Percentiles rank a stretch among this genome's conserved stretches.
Evolutionary conservation across 1,140 invertebrate genomes (phyloP).

Genomic region (Colletes gigas): DNA sequence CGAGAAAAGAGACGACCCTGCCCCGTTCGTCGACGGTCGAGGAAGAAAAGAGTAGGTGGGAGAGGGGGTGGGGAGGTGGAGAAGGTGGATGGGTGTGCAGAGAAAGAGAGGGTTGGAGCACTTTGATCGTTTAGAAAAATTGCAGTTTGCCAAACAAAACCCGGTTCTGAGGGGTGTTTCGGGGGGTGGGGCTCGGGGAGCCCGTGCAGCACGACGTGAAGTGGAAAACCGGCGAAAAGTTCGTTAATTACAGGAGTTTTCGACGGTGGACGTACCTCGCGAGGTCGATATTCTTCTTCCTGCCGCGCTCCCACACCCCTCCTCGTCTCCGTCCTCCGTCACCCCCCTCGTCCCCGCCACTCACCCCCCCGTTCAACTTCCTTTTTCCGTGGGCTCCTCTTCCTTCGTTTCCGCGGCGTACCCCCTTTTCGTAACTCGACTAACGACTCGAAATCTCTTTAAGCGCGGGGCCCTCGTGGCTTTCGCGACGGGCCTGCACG

Average conservation of each 20-base stretch:
- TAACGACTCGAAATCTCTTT: constrained; percentile 66
- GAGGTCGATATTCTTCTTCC: constrained; percentile 49
- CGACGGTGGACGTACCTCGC: constrained; percentile 44
- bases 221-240: constrained; percentile 65
- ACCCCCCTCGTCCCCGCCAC: neutral
- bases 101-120: constrained; percentile 2
- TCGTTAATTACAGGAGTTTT: constrained; percentile 66
- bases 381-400: constrained; percentile 1
- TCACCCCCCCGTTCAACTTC: neutral
- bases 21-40: neutral
- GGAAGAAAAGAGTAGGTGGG: too few species aligned
- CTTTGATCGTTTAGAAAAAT: constrained; percentile 66
- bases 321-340: neutral
- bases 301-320: constrained; percentile 2
- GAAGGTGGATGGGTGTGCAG: neutral
- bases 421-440: constrained; percentile 56
- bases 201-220: constrained; percentile 44
- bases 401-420: constrained; percentile 29
- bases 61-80: neutral
- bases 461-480: constrained; percentile 49
- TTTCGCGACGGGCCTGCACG: constrained; percentile 37
- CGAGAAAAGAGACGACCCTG: neutral
- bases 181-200: neutral
- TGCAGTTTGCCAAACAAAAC: constrained; percentile 64
- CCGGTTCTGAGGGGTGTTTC: constrained; percentile 33